Evolutionary conservation across 2,888 invertebrate genomes (phyloP).

Genomic region (Isotomurus palustris): DNA sequence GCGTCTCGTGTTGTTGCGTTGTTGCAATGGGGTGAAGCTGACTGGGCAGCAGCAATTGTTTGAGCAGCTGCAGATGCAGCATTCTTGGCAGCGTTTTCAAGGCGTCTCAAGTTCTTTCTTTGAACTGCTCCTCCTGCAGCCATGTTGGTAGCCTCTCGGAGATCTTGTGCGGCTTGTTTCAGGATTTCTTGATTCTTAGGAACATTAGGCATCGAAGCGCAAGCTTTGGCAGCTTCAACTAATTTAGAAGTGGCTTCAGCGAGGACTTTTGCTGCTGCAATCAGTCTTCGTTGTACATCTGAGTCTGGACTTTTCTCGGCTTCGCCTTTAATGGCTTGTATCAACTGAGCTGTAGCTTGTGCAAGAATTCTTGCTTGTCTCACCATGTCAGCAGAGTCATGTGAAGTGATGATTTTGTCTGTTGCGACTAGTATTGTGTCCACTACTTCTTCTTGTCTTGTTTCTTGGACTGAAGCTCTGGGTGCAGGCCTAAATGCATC

Average conservation of each 20-base stretch:
- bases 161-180: conserved; percentile 82
- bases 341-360: conserved; percentile 89
- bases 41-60: conserved; percentile 71
- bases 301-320: conserved; percentile 83
- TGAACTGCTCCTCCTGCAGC: conserved; percentile 46
- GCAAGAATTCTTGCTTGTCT: conserved; percentile 84
- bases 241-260: conserved; percentile 96
- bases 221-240: conserved; percentile 93
- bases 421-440: conserved; percentile 86
- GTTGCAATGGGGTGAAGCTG: conserved; percentile 62
- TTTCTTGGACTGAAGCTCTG: conserved; percentile 55
- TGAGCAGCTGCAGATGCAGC: conserved; percentile 52
- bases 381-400: conserved; percentile 90
- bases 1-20: conserved; percentile 45
- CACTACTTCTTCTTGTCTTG: conserved; percentile 74
- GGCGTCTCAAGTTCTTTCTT: conserved; percentile 38
- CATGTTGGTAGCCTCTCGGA: conserved; percentile 55
- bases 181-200: conserved; percentile 76
- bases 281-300: conserved; percentile 78
- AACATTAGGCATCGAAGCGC: conserved; percentile 80
- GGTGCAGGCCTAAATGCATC: conserved; percentile 30
- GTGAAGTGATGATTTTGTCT: conserved; percentile 77
- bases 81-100: conserved; percentile 70
- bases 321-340: conserved; percentile 90
- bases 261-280: conserved; percentile 87